These are phyloP conservation scores for Hirudinaria manillensis DNA, from an alignment of 2,888 invertebrate species.

Conservation along the genomic window DNA sequence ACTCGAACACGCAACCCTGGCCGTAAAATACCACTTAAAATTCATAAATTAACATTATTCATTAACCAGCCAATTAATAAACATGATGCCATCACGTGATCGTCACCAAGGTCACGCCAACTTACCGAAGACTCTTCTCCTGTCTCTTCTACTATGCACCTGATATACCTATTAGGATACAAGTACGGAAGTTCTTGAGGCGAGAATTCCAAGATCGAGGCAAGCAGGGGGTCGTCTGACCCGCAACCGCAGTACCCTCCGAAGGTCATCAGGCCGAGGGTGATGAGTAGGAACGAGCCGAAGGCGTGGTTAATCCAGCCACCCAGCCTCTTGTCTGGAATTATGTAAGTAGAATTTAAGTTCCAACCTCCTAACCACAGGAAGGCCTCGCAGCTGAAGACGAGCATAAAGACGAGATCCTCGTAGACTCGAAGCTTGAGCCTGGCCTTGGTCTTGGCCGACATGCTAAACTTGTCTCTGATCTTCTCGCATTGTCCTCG, in stretches of 20 bases:
- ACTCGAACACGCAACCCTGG: no score
- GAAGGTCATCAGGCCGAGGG: conserved; percentile 34
- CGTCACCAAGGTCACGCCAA: neutral
- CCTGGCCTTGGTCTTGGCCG: neutral
- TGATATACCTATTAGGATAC: conserved; percentile 28
- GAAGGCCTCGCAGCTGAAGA: conserved; percentile 25
- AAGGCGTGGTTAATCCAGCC: conserved; percentile 36
- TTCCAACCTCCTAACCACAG: conserved; percentile 37
- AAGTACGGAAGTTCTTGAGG: neutral
- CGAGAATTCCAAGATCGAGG: neutral
- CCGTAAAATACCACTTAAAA: no score
- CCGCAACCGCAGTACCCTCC: conserved; percentile 31
- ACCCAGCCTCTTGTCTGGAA: conserved; percentile 29
- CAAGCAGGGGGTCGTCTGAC: conserved; percentile 17
- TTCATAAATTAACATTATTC: neutral
- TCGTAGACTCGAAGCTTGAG: conserved; percentile 31
- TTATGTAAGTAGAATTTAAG: conserved; percentile 30
- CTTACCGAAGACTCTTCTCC: neutral
- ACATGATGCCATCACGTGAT: no score
- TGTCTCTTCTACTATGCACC: neutral
- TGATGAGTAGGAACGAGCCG: conserved; percentile 30
- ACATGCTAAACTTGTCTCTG: neutral
- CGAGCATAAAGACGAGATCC: conserved; percentile 29
- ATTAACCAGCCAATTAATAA: neutral
- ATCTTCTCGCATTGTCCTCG: neutral